A percentile compares a stretch with the other conserved stretches of the same genome.
These are phyloP conservation scores for Argyra leucocephala DNA, from an alignment of 2,888 invertebrate genomes.

Conservation along the genomic window DNA sequence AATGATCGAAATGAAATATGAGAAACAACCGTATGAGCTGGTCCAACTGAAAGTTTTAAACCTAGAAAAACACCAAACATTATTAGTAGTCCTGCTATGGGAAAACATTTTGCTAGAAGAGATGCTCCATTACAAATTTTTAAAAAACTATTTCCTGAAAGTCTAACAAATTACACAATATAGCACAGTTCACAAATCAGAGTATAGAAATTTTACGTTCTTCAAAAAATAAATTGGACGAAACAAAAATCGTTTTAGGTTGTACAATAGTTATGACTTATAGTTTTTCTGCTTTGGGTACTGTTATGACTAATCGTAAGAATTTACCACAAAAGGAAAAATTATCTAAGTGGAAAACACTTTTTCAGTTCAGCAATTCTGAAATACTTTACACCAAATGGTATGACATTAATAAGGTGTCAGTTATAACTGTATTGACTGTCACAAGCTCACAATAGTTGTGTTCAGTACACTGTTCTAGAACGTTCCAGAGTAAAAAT, in stretches of 20 bases:
- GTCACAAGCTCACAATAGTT: constrained; percentile 1
- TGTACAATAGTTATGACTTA: constrained; percentile 13
- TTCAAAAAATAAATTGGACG: constrained; percentile 11
- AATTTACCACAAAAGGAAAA: not conserved
- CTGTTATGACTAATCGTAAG: constrained; percentile 13
- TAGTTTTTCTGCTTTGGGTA: constrained; percentile 13
- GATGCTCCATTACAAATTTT: not conserved
- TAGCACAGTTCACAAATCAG: constrained; percentile 16
- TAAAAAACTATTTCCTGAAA: constrained; percentile 14
- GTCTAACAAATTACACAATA: constrained; percentile 15
- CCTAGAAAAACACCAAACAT: too few species aligned
- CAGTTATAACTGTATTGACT: constrained; percentile 12
- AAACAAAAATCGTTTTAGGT: constrained; percentile 14
- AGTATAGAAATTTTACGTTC: constrained; percentile 14
- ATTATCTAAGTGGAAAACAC: not conserved
- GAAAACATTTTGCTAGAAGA: not conserved
- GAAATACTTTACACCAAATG: constrained; percentile 16
- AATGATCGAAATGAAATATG: not conserved
- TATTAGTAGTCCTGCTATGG: not conserved
- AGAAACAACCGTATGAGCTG: constrained; percentile 7
- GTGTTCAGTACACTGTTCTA: too few species aligned
- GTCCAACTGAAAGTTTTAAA: constrained; percentile 8
- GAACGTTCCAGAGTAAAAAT: too few species aligned
- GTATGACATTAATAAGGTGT: constrained; percentile 14
- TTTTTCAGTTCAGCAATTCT: constrained; percentile 11